These are phyloP conservation scores for Drosophila nikananu DNA, from an alignment of 1,140 invertebrate species.

Conservation along the genomic window DNA sequence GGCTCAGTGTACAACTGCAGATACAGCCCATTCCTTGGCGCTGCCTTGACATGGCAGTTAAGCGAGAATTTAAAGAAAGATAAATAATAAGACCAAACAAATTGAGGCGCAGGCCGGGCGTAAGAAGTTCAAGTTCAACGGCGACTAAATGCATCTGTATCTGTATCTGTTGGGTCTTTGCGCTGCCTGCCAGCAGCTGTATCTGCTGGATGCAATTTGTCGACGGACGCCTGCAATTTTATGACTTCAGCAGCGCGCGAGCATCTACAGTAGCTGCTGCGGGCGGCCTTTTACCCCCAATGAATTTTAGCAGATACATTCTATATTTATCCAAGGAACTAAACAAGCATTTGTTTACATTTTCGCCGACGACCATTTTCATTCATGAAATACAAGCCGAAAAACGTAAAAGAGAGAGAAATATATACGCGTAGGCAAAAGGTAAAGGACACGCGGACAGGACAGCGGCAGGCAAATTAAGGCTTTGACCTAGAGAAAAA, in stretches of 20 bases:
- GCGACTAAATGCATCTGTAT: conserved; percentile 43
- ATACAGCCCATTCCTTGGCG: conserved; percentile 19
- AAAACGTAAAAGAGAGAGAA: conserved; percentile 28
- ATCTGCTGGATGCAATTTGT: conserved; percentile 73
- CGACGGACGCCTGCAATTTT: conserved; percentile 63
- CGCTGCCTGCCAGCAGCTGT: conserved; percentile 24
- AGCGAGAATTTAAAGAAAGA: conserved; percentile 78
- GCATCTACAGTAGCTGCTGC: conserved; percentile 2
- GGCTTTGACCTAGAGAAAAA: conserved; percentile 83
- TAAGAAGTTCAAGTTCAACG: conserved; percentile 81
- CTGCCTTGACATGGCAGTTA: conserved; percentile 77
- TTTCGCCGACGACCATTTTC: conserved; percentile 50
- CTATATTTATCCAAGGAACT: conserved; percentile 58
- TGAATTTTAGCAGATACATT: conserved; percentile 60
- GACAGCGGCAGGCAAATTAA: conserved; percentile 76
- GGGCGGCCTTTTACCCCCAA: conserved; percentile 63
- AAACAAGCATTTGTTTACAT: conserved; percentile 40
- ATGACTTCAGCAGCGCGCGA: conserved; percentile 36
- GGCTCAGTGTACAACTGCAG: not conserved
- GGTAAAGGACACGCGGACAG: conserved; percentile 47
- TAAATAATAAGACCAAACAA: conserved; percentile 73
- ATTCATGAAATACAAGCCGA: conserved; percentile 71
- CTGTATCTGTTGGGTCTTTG: conserved; percentile 15
- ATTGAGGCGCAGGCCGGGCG: conserved; percentile 53
- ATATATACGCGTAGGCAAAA: conserved; percentile 13